Conservation (phyloP, 1,140 invertebrate genomes). For the Panagrolaimus sp. region DNA sequence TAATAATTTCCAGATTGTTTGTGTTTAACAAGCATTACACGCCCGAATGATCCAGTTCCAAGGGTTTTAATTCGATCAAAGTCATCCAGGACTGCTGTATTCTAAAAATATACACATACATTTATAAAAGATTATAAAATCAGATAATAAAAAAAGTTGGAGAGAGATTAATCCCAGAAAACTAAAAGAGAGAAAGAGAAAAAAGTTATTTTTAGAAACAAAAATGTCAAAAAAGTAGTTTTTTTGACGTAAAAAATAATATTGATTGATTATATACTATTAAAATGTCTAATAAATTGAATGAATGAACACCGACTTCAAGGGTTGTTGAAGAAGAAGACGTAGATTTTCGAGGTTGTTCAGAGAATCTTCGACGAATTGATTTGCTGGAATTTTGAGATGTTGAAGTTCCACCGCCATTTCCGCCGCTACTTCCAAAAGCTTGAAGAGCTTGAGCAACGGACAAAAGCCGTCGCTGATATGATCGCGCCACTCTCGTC, state of each 20-base stretch:
- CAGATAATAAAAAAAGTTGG: not conserved
- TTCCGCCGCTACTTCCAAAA: too few relatives aligned
- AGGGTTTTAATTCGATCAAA: conserved; percentile 98
- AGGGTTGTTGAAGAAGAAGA: too few relatives aligned
- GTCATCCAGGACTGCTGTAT: conserved; percentile 85
- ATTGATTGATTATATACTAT: too few relatives aligned
- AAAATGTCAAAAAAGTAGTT: too few relatives aligned
- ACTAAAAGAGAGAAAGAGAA: too few relatives aligned
- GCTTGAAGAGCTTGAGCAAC: conserved; percentile 6
- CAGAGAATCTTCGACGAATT: not conserved
- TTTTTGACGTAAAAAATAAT: too few relatives aligned
- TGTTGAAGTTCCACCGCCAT: too few relatives aligned
- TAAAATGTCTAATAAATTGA: too few relatives aligned
- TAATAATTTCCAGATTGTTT: conserved; percentile 92
- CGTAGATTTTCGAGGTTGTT: not conserved
- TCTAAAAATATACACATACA: conserved; percentile 67
- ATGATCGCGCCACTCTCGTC: not conserved
- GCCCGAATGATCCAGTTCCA: conserved; percentile 97
- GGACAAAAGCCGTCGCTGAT: conserved; percentile 15
- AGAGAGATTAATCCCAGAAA: not conserved
- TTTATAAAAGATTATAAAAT: not conserved
- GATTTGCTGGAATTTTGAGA: not conserved
- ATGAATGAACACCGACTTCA: too few relatives aligned
- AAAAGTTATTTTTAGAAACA: not conserved
- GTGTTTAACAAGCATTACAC: conserved; percentile 99